phyloP scores from a whole-genome alignment of 2,888 invertebrate genomes.

The Zygothrica quintamaculata region DNA sequence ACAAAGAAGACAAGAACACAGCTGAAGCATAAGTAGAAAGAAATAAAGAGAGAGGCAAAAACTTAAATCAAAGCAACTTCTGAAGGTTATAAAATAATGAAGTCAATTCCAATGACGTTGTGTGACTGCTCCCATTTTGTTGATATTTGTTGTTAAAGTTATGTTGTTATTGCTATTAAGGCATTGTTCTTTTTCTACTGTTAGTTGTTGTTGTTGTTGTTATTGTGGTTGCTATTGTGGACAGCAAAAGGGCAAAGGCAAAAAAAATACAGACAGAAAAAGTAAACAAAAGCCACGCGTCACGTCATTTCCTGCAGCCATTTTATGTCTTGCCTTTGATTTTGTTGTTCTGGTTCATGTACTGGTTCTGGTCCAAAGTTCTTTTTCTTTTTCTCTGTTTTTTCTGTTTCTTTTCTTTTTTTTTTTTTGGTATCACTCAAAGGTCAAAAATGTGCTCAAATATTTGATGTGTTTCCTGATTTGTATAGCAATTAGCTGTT shows the following conservation, averaged over 20 bases:
- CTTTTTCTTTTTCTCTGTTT: slow-evolving; percentile 4
- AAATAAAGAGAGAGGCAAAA: slow-evolving; percentile 28
- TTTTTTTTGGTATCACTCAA: slow-evolving; percentile 8
- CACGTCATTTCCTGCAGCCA: slow-evolving; percentile 73
- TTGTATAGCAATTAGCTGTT: slow-evolving; percentile 65
- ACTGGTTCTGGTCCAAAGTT: background rate
- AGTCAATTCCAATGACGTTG: slow-evolving; percentile 70
- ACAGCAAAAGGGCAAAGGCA: slow-evolving; percentile 45
- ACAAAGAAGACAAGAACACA: slow-evolving; percentile 25
- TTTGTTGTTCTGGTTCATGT: slow-evolving; percentile 19
- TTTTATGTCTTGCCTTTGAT: slow-evolving; percentile 69
- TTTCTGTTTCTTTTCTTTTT: background rate
- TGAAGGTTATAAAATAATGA: slow-evolving; percentile 68
- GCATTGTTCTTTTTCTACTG: slow-evolving; percentile 35
- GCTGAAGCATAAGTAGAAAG: background rate
- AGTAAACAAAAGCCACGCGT: slow-evolving; percentile 66
- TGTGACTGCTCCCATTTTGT: slow-evolving; percentile 41
- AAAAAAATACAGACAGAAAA: slow-evolving; percentile 27
- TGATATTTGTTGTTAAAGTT: slow-evolving; percentile 56
- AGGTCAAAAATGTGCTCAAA: slow-evolving; percentile 30
- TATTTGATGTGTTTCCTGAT: slow-evolving; percentile 22
- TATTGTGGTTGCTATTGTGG: slow-evolving; percentile 35
- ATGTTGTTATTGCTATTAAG: slow-evolving; percentile 54
- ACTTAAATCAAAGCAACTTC: slow-evolving; percentile 43
- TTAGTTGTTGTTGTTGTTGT: slow-evolving; percentile 32